A percentile compares a stretch with the other conserved stretches of the same genome.
phyloP scores from a whole-genome alignment of 2,888 invertebrate genomes.

The Drosophila prostipennis region DNA sequence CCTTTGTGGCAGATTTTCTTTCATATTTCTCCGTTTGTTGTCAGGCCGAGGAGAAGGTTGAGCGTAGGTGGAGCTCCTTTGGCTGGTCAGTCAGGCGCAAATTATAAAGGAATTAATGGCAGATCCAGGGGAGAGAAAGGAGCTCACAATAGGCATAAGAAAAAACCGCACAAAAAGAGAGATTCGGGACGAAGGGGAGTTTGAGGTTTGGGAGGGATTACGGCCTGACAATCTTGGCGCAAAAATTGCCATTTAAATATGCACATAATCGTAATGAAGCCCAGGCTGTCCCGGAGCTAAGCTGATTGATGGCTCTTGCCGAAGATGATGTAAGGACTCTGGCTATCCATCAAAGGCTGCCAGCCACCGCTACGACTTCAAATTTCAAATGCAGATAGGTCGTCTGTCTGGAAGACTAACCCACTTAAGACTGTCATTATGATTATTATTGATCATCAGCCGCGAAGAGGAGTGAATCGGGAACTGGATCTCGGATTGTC shows the following conservation, averaged over 20 bases:
- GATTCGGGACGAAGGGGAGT: constrained; percentile 19
- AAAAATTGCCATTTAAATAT: constrained; percentile 77
- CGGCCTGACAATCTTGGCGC: constrained; percentile 47
- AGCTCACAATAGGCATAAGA: constrained; percentile 40
- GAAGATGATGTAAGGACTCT: constrained; percentile 63
- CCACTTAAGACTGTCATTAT: constrained; percentile 78
- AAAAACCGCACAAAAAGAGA: constrained; percentile 21
- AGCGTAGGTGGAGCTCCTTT: constrained; percentile 53
- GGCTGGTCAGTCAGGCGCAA: constrained; percentile 78
- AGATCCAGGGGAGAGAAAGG: constrained; percentile 40
- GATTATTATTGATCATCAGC: constrained; percentile 76
- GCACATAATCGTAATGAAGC: constrained; percentile 75
- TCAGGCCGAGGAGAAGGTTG: constrained; percentile 30
- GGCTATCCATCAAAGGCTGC: constrained; percentile 71
- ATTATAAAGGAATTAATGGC: constrained; percentile 81
- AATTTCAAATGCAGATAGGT: constrained; percentile 53
- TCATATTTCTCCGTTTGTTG: constrained; percentile 54
- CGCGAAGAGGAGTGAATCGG: constrained; percentile 3
- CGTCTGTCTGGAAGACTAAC: constrained; percentile 55
- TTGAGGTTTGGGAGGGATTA: constrained; percentile 42
- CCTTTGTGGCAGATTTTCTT: constrained; percentile 53
- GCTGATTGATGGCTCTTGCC: constrained; percentile 70
- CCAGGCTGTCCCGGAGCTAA: constrained; percentile 47
- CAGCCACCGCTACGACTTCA: constrained; percentile 16
- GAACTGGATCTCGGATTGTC: constrained; percentile 39